These are phyloP conservation scores for Euproctis similis DNA, from an alignment of 2,888 invertebrate genomes.

Conservation along the genomic window DNA sequence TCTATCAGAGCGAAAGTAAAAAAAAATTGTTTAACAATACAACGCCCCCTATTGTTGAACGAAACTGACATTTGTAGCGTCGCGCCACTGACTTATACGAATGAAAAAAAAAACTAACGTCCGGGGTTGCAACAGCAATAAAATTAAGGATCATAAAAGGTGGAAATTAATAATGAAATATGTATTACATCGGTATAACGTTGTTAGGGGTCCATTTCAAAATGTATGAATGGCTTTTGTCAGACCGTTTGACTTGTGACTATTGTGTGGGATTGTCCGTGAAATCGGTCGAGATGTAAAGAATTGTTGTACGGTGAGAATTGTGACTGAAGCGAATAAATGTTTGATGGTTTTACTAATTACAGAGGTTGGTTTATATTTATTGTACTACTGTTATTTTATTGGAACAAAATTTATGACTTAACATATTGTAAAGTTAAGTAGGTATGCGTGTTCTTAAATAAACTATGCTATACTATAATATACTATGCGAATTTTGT, in stretches of 20 bases:
- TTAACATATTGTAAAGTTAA: no score
- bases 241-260: slow-evolving; percentile 64
- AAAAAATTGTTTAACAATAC: slow-evolving; percentile 70
- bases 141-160: slow-evolving; percentile 71
- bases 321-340: slow-evolving; percentile 19
- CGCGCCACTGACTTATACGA: slow-evolving; percentile 31
- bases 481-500: no score
- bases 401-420: no score
- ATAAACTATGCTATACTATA: no score
- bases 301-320: slow-evolving; percentile 50
- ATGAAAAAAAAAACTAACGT: slow-evolving; percentile 45
- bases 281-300: slow-evolving; percentile 63
- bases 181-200: slow-evolving; percentile 75
- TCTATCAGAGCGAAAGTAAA: slow-evolving; percentile 44
- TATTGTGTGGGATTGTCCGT: slow-evolving; percentile 65
- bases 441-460: no score
- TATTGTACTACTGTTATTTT: no score
- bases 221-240: slow-evolving; percentile 57
- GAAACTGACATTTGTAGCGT: slow-evolving; percentile 45
- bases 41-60: slow-evolving; percentile 65
- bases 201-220: slow-evolving; percentile 66
- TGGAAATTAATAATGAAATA: slow-evolving; percentile 72
- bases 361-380: no score
- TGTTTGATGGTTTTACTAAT: slow-evolving; percentile 53
- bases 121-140: slow-evolving; percentile 60